Conservation (phyloP, 2,888 invertebrate genomes). For the Macropis europaea region DNA sequence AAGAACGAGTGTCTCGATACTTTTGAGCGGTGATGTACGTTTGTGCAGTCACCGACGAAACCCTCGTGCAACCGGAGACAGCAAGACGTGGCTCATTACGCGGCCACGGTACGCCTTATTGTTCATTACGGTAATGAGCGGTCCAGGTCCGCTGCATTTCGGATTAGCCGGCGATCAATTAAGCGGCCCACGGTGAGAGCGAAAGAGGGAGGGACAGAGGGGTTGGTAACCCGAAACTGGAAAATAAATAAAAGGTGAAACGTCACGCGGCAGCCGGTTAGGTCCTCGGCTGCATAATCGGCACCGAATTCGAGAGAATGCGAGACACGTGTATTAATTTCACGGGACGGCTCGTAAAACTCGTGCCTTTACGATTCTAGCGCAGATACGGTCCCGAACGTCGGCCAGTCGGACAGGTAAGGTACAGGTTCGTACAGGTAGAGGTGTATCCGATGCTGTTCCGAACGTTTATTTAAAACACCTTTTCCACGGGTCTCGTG, state of each 20-base stretch:
- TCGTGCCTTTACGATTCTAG: conserved; percentile 76
- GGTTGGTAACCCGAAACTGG: conserved; percentile 58
- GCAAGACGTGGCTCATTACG: conserved; percentile 69
- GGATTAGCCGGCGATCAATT: conserved; percentile 73
- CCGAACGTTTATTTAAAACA: conserved; percentile 53
- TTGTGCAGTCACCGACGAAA: too few relatives aligned
- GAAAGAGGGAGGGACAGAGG: background rate
- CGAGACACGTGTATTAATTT: conserved; percentile 78
- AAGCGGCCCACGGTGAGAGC: conserved; percentile 36
- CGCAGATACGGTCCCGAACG: conserved; percentile 67
- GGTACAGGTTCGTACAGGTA: conserved; percentile 54
- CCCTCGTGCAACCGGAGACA: background rate
- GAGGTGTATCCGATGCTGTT: conserved; percentile 38
- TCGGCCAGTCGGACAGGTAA: conserved; percentile 50
- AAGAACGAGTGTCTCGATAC: too few relatives aligned
- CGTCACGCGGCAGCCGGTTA: conserved; percentile 35
- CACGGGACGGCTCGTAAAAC: conserved; percentile 77
- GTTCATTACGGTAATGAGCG: conserved; percentile 74
- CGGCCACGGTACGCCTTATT: conserved; percentile 65
- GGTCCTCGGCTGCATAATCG: conserved; percentile 62
- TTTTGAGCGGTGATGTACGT: too few relatives aligned
- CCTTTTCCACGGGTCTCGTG: conserved; percentile 31
- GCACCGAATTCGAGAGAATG: conserved; percentile 75
- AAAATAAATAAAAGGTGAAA: conserved; percentile 52
- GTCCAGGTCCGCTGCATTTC: conserved; percentile 58